phyloP scores from a whole-genome alignment of 2,797 vertebrate species.

The Luscinia megarhynchos region DNA sequence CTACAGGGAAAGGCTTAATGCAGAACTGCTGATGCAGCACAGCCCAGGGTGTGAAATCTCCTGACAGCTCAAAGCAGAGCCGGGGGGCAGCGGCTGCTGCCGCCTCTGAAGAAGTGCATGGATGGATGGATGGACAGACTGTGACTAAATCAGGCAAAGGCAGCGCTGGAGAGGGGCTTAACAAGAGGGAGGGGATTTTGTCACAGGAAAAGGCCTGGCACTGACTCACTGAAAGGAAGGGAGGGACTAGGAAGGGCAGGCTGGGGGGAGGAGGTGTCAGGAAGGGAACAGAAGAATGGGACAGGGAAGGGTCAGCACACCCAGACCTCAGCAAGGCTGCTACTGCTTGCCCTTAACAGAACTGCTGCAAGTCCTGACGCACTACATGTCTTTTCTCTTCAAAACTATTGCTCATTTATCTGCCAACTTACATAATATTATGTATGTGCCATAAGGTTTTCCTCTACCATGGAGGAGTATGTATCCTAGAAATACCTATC shows the following conservation, averaged over 20 bases:
- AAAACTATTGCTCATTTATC: neutral
- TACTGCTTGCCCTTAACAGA: neutral
- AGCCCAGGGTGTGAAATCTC: neutral
- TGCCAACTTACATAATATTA: neutral
- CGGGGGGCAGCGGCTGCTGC: rapidly evolving
- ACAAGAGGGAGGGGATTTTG: slow-evolving; percentile 7
- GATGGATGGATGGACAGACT: neutral
- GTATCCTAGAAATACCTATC: neutral
- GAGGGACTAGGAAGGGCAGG: neutral
- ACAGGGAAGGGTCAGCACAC: neutral
- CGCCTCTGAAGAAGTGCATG: neutral
- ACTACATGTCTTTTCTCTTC: neutral
- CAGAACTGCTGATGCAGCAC: neutral
- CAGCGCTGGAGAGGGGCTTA: neutral
- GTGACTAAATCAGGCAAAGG: slow-evolving; percentile 23
- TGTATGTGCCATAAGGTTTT: neutral
- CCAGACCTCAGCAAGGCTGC: neutral
- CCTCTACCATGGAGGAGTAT: neutral
- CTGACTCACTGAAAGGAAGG: slow-evolving; percentile 57
- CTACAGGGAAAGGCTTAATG: neutral
- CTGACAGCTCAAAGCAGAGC: slow-evolving; percentile 4
- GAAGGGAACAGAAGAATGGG: slow-evolving; percentile 30
- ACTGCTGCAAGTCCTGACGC: neutral
- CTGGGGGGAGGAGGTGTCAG: neutral
- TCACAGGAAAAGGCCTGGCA: slow-evolving; percentile 48